These are phyloP conservation scores for Labeo catla DNA, from an alignment of 2,113 vertebrate genomes.

Conservation along the genomic window DNA sequence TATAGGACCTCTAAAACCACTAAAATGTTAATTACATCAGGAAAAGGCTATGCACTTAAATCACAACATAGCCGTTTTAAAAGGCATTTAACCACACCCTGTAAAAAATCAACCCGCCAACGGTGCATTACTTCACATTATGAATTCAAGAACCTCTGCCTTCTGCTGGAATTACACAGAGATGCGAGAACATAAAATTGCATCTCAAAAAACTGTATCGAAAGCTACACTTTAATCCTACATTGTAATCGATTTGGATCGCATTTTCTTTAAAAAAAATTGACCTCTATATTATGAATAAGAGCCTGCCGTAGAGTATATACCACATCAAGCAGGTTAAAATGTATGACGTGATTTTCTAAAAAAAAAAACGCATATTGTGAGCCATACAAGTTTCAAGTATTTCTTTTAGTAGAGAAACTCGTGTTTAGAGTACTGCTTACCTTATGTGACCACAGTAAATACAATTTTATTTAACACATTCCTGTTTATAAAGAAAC, in stretches of 20 bases:
- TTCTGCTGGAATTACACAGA: background rate
- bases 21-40: conserved; percentile 14
- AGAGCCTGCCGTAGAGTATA: background rate
- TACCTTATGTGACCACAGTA: background rate
- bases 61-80: background rate
- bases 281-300: background rate
- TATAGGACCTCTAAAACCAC: conserved; percentile 54
- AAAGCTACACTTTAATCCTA: background rate
- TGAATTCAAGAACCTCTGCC: background rate
- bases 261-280: background rate
- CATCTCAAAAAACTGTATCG: background rate
- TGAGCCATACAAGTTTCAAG: background rate
- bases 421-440: background rate
- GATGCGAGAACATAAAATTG: background rate
- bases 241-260: background rate
- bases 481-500: background rate
- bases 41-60: background rate
- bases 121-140: background rate
- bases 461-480: background rate
- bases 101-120: background rate
- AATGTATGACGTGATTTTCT: background rate
- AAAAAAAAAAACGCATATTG: too few species aligned
- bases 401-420: background rate
- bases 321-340: background rate
- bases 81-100: background rate